Conservation (phyloP, 1,140 invertebrate species). For the Zaprionus tsacasi region DNA sequence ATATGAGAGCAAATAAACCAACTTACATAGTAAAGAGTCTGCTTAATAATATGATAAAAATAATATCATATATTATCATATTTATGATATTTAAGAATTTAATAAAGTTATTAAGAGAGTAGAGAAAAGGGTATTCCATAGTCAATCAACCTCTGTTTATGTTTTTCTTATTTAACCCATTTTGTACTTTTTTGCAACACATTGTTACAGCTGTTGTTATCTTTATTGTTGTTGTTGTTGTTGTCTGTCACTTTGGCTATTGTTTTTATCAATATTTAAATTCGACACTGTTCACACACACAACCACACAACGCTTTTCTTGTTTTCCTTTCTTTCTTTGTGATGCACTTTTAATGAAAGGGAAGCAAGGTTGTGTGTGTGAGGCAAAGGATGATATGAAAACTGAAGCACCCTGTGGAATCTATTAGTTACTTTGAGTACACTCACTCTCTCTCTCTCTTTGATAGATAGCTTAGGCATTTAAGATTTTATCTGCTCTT, state of each 20-base stretch:
- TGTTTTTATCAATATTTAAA: slow-evolving; percentile 72
- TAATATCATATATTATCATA: no score
- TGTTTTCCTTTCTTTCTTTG: slow-evolving; percentile 2
- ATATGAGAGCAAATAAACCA: no score
- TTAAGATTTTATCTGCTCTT: neutral
- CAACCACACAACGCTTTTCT: slow-evolving; percentile 24
- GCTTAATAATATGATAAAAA: no score
- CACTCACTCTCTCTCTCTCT: no score
- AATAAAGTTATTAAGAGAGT: neutral
- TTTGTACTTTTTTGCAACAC: slow-evolving; percentile 39
- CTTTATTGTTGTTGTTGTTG: slow-evolving; percentile 34
- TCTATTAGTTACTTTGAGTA: neutral
- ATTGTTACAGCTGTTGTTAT: slow-evolving; percentile 54
- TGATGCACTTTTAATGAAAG: neutral
- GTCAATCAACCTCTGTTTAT: neutral
- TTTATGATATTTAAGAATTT: no score
- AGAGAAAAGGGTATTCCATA: neutral
- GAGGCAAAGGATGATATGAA: neutral
- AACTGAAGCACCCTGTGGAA: neutral
- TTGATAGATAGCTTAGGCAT: neutral
- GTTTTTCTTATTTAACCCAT: slow-evolving; percentile 27
- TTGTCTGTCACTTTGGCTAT: slow-evolving; percentile 26
- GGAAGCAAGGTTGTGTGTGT: neutral
- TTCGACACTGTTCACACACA: slow-evolving; percentile 2
- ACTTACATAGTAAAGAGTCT: no score